A percentile compares a stretch with the other conserved stretches of the same genome.
These are phyloP conservation scores for Dolichallabes microphthalmus DNA, from an alignment of 2,113 vertebrate genomes.

Conservation along the genomic window DNA sequence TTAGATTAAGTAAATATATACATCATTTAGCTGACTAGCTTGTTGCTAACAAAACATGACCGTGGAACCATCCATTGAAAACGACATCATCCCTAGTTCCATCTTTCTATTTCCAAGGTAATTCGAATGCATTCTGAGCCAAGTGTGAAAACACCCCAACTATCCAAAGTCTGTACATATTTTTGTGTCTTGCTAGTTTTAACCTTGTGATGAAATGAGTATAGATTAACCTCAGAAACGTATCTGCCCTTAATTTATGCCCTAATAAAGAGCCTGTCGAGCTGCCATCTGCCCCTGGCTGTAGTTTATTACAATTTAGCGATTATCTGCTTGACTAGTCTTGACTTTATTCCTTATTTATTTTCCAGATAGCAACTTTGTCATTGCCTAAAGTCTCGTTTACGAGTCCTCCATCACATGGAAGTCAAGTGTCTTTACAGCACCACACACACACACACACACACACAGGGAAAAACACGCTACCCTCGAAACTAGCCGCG, in stretches of 20 bases:
- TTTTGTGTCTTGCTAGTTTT: slow-evolving; percentile 3
- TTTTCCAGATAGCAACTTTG: slow-evolving; percentile 9
- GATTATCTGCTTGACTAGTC: slow-evolving; percentile 31
- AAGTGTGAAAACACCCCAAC: not conserved
- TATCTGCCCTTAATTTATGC: not conserved
- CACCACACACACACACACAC: slow-evolving; percentile 10
- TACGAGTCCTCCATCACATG: slow-evolving; percentile 3
- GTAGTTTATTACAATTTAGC: slow-evolving; percentile 27
- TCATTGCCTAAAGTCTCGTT: not conserved
- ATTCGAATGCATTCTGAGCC: not conserved
- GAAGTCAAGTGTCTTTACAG: not conserved
- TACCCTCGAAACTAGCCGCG: not conserved
- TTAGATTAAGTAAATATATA: not conserved
- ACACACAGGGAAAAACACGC: not conserved
- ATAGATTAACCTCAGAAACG: slow-evolving; percentile 13
- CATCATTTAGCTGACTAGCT: not conserved
- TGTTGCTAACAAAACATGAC: not conserved
- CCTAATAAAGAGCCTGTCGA: not conserved
- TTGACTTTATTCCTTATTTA: slow-evolving; percentile 24
- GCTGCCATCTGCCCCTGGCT: not conserved
- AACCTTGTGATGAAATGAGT: slow-evolving; percentile 19
- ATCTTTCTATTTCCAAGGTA: not conserved
- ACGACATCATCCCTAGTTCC: not conserved
- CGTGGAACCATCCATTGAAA: not conserved
- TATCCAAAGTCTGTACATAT: not conserved